Base-by-base conservation (phyloP, 2,888 invertebrate genomes). In the Orchestes rusci region DNA sequence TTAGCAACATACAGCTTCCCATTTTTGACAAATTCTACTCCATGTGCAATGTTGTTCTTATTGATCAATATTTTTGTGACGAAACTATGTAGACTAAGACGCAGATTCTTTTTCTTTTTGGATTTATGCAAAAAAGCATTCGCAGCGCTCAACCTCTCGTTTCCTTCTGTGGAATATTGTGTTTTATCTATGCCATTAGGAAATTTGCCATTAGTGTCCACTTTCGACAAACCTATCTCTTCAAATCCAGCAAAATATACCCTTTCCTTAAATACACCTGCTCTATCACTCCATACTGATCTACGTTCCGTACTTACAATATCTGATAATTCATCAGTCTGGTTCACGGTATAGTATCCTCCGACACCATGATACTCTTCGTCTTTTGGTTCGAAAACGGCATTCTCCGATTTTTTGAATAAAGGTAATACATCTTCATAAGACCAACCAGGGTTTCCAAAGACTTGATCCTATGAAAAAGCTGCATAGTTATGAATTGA, bases 251-350 rank as follows among this genome's bases (percentile, higher is more conserved):
- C n/a, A n/a, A n/a, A n/a, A n/a, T n/a, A n/a, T n/a, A n/a, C n/a
- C n/a, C n/a, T n/a, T n/a, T n/a, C n/a, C n/a, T n/a, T n/a, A n/a
- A n/a, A n/a, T n/a, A n/a, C n/a, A n/a, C n/a, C n/a, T n/a, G n/a
- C n/a, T n/a, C n/a, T n/a, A n/a, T n/a, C n/a, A n/a, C n/a, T n/a
- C n/a, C n/a, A n/a, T n/a, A n/a, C n/a, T n/a, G n/a, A n/a, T n/a
- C n/a, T n/a, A n/a, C n/a, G n/a, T n/a, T n/a, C n/a, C n/a, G n/a
- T 79, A 7, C 82, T 84, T 43, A 43, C 43, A 10, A 43, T 23
- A 16, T 2, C 23, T 10, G 43, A 30, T 7, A 36, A 20, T 7
- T 37, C 37, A 8, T 19, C 10, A 8, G 32, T 28, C 27, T 19
- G 17, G 20, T 16, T 37, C 8, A 43, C 23, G 7, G 43, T 43